Conservation (phyloP, 30 jellyfish, hydroid and myxozoan genomes). For the Pseudorhiza aurosa region DNA sequence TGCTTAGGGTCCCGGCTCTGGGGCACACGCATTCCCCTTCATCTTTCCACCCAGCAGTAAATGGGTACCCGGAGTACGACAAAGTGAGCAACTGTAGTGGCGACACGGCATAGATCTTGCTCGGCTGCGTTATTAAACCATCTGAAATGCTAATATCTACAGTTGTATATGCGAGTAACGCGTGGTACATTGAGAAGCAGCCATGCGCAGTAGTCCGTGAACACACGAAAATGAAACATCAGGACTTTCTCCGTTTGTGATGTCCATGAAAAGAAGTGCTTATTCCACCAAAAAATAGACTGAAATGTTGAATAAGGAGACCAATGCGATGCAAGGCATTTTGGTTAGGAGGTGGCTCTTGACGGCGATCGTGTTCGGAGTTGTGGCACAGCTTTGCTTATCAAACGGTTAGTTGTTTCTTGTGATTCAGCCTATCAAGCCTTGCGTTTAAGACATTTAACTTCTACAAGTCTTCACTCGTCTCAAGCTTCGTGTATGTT, state of each 20-base stretch:
- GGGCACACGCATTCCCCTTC: no score
- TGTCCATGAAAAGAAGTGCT: neutral
- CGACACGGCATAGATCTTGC: no score
- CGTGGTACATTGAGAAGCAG: slow-evolving; percentile 33
- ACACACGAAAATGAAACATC: slow-evolving; percentile 5
- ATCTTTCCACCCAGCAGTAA: no score
- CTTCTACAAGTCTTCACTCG: no score
- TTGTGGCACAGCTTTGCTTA: neutral
- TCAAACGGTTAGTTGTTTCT: neutral
- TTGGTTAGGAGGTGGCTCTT: neutral
- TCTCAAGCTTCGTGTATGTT: no score
- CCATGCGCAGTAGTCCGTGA: slow-evolving; percentile 28
- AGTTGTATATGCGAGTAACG: slow-evolving; percentile 12
- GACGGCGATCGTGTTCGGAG: neutral
- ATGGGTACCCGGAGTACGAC: no score
- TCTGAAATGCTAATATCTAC: no score
- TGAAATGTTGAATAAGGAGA: neutral
- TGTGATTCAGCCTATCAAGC: no score
- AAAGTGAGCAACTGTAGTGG: no score
- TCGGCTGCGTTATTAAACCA: no score
- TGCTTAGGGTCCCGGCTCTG: no score
- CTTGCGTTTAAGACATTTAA: no score
- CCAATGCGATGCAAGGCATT: neutral
- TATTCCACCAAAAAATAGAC: neutral
- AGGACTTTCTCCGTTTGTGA: neutral